These are phyloP conservation scores for Blastomussa wellsi DNA, from an alignment of 92 coral and sea anemone genomes.

Conservation along the genomic window DNA sequence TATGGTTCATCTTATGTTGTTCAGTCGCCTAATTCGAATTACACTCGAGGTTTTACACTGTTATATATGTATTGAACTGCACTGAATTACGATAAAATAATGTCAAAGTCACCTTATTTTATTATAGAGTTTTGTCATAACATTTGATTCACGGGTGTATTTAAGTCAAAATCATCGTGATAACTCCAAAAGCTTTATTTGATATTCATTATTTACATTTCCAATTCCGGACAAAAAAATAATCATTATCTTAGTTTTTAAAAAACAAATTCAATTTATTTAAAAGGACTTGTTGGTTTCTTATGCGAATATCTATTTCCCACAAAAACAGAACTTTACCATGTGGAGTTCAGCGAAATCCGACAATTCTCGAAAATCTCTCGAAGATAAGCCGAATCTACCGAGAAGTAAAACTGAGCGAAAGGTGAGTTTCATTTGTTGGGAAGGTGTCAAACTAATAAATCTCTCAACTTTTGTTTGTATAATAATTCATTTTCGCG, in stretches of 20 bases:
- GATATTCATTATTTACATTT: slow-evolving; percentile 6
- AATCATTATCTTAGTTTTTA: background rate
- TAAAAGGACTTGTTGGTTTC: background rate
- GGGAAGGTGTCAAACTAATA: background rate
- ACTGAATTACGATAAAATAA: background rate
- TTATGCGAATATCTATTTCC: background rate
- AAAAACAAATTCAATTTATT: background rate
- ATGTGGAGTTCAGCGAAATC: background rate
- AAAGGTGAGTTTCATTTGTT: background rate
- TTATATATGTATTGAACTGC: no score
- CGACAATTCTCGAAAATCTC: background rate
- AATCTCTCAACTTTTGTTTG: slow-evolving; percentile 6
- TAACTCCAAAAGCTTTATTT: background rate
- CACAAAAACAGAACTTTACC: background rate
- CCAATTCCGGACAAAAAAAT: slow-evolving; percentile 1
- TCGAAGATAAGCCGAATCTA: background rate
- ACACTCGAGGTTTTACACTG: background rate
- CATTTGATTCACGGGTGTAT: background rate
- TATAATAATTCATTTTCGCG: background rate
- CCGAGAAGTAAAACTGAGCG: background rate
- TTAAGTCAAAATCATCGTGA: background rate
- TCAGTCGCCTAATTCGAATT: background rate
- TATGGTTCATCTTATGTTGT: background rate
- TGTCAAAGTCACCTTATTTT: no score
- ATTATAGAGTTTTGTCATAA: background rate